Conservation (phyloP, 2,888 invertebrate species). For the Drosophila affinis region DNA sequence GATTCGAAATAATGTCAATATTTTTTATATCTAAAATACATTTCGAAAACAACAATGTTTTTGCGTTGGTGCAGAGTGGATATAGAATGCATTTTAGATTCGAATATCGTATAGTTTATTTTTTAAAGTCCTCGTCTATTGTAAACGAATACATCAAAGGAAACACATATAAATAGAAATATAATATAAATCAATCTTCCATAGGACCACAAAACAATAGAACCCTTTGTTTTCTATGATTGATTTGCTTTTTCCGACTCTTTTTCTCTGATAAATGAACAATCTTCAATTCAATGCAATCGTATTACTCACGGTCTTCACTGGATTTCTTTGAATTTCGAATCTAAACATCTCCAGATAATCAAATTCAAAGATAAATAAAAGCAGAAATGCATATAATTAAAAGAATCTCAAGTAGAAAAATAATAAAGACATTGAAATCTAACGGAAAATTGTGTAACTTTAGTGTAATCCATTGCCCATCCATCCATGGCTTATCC, state of each 20-base stretch:
- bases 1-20: neutral
- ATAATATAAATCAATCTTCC: neutral
- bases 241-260: neutral
- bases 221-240: neutral
- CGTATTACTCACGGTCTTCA: neutral
- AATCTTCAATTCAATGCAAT: neutral
- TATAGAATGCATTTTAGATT: too few relatives aligned
- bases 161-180: too few relatives aligned
- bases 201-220: neutral
- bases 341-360: neutral
- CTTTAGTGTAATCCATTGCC: constrained; percentile 7
- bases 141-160: neutral
- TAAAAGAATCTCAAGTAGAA: neutral
- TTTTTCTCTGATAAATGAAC: neutral
- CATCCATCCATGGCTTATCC: neutral
- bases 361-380: neutral
- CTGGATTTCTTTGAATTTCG: neutral
- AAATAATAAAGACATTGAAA: neutral
- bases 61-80: neutral
- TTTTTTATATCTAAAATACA: neutral
- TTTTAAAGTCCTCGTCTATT: neutral
- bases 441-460: neutral
- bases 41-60: neutral
- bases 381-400: neutral
- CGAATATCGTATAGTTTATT: too few relatives aligned